Base-by-base conservation (phyloP, 1,140 invertebrate species). In the Hydropsyche tenuis region DNA sequence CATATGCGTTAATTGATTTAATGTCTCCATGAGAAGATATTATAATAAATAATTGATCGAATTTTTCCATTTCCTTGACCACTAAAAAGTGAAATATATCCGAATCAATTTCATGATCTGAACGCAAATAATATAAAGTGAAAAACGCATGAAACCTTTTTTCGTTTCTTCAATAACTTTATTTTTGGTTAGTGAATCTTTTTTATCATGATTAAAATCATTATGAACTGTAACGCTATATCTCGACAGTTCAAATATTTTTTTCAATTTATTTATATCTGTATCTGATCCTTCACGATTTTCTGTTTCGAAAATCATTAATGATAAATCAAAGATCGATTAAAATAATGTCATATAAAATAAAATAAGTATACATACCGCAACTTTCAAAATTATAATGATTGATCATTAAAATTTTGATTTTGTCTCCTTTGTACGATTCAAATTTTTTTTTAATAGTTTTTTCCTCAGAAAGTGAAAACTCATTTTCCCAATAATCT, bases 21-120 rank as follows among this genome's bases (percentile, higher is more conserved):
- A 48, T 2, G 16, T 46, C 23, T 18, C 65, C 65, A n/a, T 68
- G 42, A 7, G 65, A 48, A 20, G 45, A 46, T n/a, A 68, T 43
- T 48, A 48, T 42, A n/a, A 48, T 1, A 1, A 48, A n/a, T 1
- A 68, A 27, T 25, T n/a, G 3, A 14, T 48, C 43, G 12, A 2
- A 68, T 25, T 46, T 48, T 25, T 68, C 65, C 4, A 16, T 37
- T 4, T 3, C 4, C 5, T 60, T 22, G 4, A 18, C 25, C 11
- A 25, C 20, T 12, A 2, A 18, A 53, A 53, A 53, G 22, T 20
- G 9, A 2, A 11, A 60, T 9, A 60, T 60, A 25, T 7, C 12
- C 11, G 25, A 7, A 25, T 60, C 30, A 37, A 37, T 4, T 3
- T 37, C 3, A 37, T 37, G 9, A 9, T 37, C 3, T 37, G 3